Conservation (phyloP, 1,140 invertebrate species). For the Temnothorax longispinosus region DNA sequence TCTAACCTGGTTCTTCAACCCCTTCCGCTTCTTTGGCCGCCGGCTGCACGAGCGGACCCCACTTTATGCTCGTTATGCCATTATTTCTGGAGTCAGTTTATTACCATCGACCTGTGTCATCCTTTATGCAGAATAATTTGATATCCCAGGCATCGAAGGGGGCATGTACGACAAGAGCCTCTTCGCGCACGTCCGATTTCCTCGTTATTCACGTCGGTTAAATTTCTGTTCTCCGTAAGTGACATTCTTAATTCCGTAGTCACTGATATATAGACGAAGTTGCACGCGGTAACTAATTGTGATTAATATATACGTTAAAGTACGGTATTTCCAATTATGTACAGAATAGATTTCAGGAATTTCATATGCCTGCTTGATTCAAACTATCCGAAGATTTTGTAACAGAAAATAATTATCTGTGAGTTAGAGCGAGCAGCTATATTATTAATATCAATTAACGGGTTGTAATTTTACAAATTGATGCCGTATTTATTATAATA, state of each 20-base stretch:
- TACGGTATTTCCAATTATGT: slow-evolving; percentile 3
- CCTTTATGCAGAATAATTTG: slow-evolving; percentile 75
- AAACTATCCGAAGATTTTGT: background rate
- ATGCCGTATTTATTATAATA: background rate
- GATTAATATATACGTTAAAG: slow-evolving; percentile 21
- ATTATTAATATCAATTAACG: background rate
- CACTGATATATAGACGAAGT: background rate
- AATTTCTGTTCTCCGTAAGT: slow-evolving; percentile 12
- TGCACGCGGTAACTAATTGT: background rate
- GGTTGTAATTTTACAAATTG: background rate
- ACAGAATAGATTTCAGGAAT: background rate
- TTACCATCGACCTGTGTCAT: slow-evolving; percentile 76
- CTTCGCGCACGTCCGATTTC: slow-evolving; percentile 1
- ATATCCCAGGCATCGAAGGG: slow-evolving; percentile 71
- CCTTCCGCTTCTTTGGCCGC: slow-evolving; percentile 72
- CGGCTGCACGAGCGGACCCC: slow-evolving; percentile 73
- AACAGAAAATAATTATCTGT: background rate
- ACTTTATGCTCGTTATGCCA: slow-evolving; percentile 75
- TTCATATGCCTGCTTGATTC: background rate
- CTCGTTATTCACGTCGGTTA: slow-evolving; percentile 6
- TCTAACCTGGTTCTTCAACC: slow-evolving; percentile 76
- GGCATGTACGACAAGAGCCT: slow-evolving; percentile 43
- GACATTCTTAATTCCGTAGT: slow-evolving; percentile 40
- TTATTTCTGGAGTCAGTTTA: slow-evolving; percentile 76
- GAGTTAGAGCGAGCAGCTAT: background rate